These are phyloP conservation scores for Cheirogaleus medius DNA, from an alignment of 2,113 vertebrate species.

Conservation along the genomic window DNA sequence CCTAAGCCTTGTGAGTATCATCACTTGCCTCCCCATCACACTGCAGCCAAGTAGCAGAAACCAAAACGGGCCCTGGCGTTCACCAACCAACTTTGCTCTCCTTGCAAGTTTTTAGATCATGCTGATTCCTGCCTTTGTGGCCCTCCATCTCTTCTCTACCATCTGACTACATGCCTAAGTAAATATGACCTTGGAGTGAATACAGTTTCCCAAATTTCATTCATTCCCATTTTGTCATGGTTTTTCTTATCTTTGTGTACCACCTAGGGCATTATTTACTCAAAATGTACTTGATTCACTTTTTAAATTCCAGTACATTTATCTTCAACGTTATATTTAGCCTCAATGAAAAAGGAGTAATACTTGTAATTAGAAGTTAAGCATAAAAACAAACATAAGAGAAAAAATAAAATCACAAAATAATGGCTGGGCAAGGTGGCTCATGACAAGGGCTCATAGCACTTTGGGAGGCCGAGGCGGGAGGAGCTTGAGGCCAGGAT, in stretches of 20 bases:
- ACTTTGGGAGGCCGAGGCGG: too few relatives aligned
- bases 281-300: neutral
- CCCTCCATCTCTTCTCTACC: neutral
- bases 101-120: neutral
- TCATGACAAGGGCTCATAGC: too few relatives aligned
- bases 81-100: neutral
- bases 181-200: neutral
- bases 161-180: neutral
- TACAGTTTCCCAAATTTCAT: neutral
- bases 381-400: neutral
- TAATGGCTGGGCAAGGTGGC: too few relatives aligned
- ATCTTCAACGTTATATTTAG: neutral
- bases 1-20: too few relatives aligned
- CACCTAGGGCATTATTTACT: neutral
- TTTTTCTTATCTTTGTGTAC: neutral
- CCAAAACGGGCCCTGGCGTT: too few relatives aligned
- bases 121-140: neutral
- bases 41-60: neutral
- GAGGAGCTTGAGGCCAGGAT: too few relatives aligned
- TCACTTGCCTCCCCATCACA: neutral
- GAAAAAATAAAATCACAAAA: neutral
- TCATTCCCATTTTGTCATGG: neutral
- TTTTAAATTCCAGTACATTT: neutral
- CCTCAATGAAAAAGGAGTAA: neutral
- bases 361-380: slow-evolving; percentile 8